Evolutionary conservation across 2,113 vertebrate species (phyloP), one percentile per base, ranked within the genome.

Genomic region (Archilochus colubris): DNA sequence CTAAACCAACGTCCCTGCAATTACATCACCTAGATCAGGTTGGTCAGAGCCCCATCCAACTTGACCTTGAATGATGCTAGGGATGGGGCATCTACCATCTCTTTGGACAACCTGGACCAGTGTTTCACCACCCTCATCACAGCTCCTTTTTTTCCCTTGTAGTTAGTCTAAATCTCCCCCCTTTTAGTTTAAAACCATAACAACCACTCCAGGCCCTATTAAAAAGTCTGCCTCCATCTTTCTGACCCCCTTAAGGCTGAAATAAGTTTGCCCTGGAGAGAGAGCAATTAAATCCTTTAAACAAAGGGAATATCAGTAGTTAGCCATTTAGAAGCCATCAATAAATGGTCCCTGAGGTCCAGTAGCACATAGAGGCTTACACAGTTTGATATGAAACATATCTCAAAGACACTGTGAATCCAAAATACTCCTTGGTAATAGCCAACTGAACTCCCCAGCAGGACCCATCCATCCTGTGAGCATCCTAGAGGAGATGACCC

Each of bases 151-250:
- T 51, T 17, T 21, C 55, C 25, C 2, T 62, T 31, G 6, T 19
- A 21, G 69, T 46, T 9, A 27, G 17, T 12, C 11, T 28, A 10
- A 89, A 28, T 38, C 63, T 33, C 3, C 7, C 3, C 12, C 38
- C 6, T 27, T 74, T 36, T 28, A 50, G 14, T 44, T 78, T 62
- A 75, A 79, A 93, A 8, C 23, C 10, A 64, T 27, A 19, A 14
- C 3, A 10, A 4, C 5, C 7, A 2, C 14, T 6, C 27, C 6
- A 14, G 10, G 9, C 7, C 11, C 40, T 27, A 4, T 2, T 12
- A 23, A 66, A 69, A 89, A 7, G 14, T 11, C 46, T 48, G 23
- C 38, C 46, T 19, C 43, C 10, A 7, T 5, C 14, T 36, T 75
- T 46, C 43, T 59, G 7, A 2, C 23, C 17, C 7, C 9, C 68